These are phyloP conservation scores for Phoenoteleia sp. DNA, from an alignment of 2,888 invertebrate species.

Conservation along the genomic window DNA sequence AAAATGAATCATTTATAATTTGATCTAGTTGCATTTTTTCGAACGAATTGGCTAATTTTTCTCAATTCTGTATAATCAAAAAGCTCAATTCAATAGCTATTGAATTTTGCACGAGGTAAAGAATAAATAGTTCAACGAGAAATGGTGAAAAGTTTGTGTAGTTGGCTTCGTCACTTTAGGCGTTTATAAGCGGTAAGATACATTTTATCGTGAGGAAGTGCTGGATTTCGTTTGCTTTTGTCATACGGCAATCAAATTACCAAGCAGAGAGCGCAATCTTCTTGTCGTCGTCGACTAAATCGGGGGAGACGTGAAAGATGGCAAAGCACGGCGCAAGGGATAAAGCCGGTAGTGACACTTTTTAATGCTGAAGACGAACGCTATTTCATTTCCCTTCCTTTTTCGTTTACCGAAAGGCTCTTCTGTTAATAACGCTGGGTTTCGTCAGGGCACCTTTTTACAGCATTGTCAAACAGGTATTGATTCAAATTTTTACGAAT, in stretches of 20 bases:
- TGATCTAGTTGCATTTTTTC: no score
- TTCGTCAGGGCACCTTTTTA: background rate
- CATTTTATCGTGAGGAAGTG: constrained; percentile 32
- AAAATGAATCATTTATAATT: no score
- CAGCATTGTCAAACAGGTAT: constrained; percentile 33
- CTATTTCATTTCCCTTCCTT: constrained; percentile 59
- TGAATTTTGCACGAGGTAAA: constrained; percentile 1
- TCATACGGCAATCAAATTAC: constrained; percentile 79
- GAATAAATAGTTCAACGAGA: constrained; percentile 8
- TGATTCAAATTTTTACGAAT: background rate
- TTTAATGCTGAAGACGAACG: constrained; percentile 60
- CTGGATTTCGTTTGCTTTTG: constrained; percentile 73
- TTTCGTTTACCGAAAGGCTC: constrained; percentile 20
- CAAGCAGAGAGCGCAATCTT: constrained; percentile 65
- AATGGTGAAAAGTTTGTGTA: constrained; percentile 15
- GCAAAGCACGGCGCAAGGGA: constrained; percentile 39
- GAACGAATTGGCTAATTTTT: no score
- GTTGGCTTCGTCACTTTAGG: constrained; percentile 12
- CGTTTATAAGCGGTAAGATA: constrained; percentile 35
- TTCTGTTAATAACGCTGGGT: constrained; percentile 28
- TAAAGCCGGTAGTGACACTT: constrained; percentile 58
- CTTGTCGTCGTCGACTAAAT: constrained; percentile 66
- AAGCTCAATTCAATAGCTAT: background rate
- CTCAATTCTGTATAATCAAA: background rate
- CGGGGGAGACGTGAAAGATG: constrained; percentile 59